Conservation (phyloP, 2,113 vertebrate species). For the Thymallus thymallus region DNA sequence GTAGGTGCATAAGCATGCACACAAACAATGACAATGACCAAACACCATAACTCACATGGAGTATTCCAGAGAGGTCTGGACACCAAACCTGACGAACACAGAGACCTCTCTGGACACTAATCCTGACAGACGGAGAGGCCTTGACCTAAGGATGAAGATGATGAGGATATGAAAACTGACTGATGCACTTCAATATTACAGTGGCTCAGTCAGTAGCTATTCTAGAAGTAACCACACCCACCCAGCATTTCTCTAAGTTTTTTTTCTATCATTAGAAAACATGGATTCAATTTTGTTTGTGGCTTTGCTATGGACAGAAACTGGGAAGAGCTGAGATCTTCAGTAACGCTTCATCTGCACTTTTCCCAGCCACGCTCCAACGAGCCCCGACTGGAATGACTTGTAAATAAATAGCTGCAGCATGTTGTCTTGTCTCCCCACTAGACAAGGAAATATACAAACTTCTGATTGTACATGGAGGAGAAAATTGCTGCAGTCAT, state of each 20-base stretch:
- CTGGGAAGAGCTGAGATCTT: constrained; percentile 42
- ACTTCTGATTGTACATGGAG: constrained; percentile 2
- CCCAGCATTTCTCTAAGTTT: constrained; percentile 15
- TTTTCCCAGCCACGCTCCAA: constrained; percentile 54
- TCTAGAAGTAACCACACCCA: neutral
- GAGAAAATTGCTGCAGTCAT: constrained; percentile 22
- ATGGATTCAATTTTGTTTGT: constrained; percentile 25
- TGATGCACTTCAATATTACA: neutral
- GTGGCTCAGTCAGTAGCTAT: neutral
- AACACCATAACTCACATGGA: too few relatives aligned
- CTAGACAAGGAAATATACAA: constrained; percentile 42
- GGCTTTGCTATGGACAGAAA: constrained; percentile 42
- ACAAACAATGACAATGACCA: too few relatives aligned
- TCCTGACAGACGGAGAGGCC: neutral
- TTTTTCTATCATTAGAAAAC: constrained; percentile 36
- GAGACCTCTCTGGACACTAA: too few relatives aligned
- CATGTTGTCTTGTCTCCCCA: constrained; percentile 46
- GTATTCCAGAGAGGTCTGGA: too few relatives aligned
- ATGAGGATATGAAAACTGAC: neutral
- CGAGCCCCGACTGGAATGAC: constrained; percentile 40
- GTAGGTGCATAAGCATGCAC: too few relatives aligned
- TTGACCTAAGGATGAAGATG: neutral
- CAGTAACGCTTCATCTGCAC: constrained; percentile 46
- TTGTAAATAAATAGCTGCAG: constrained; percentile 57
- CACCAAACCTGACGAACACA: too few relatives aligned